These are phyloP conservation scores for Ornithorhynchus anatinus DNA, from an alignment of 2,113 vertebrate genomes.

Conservation along the genomic window DNA sequence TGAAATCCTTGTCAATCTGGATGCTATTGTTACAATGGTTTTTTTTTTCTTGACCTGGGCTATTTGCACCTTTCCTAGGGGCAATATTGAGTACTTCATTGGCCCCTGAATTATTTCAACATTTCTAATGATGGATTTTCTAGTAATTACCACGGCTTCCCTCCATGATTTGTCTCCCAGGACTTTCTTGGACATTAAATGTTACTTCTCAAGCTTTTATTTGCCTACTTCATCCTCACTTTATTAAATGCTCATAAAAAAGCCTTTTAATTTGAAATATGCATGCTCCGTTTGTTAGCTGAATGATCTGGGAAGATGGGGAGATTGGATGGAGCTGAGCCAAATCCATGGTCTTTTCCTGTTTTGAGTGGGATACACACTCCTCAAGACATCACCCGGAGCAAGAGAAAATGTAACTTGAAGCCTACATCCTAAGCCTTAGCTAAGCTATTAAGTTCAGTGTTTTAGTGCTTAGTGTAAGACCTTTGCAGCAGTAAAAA, in stretches of 20 bases:
- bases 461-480: no score
- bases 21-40: constrained; percentile 6
- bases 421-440: background rate
- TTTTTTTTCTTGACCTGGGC: constrained; percentile 58
- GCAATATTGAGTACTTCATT: constrained; percentile 31
- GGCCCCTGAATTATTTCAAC: constrained; percentile 41
- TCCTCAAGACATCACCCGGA: background rate
- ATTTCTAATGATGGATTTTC: constrained; percentile 48
- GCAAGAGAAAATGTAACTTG: background rate
- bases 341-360: background rate
- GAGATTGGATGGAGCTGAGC: background rate
- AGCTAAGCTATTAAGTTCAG: no score
- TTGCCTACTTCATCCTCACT: constrained; percentile 48
- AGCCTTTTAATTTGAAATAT: constrained; percentile 41
- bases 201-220: constrained; percentile 45
- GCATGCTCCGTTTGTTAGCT: constrained; percentile 17
- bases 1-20: background rate
- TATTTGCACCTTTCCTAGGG: constrained; percentile 14
- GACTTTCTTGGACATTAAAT: constrained; percentile 59
- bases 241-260: constrained; percentile 61
- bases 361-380: background rate
- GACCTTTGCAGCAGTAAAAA: no score
- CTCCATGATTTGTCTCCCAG: constrained; percentile 51
- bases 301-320: background rate
- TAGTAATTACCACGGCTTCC: constrained; percentile 54